phyloP scores from a whole-genome alignment of 2,797 vertebrate species.

The Gymnopithys bicolor region DNA sequence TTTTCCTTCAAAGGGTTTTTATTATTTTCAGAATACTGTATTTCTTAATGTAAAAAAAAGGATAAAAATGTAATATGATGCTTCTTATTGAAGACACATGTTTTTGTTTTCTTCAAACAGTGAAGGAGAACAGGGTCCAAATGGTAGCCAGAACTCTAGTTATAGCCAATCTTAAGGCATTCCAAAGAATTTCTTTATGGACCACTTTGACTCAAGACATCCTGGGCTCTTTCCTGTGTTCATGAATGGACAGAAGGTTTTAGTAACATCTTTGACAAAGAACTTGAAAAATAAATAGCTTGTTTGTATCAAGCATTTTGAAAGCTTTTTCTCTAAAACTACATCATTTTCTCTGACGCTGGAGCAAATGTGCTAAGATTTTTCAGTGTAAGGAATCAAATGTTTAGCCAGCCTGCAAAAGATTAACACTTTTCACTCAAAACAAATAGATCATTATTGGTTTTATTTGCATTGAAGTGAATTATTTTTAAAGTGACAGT shows the following conservation, averaged over 20 bases:
- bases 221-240: slow-evolving; percentile 66
- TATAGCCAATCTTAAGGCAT: slow-evolving; percentile 95
- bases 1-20: neutral
- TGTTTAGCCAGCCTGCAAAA: slow-evolving; percentile 41
- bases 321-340: slow-evolving; percentile 76
- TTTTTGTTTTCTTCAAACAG: slow-evolving; percentile 75
- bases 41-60: neutral
- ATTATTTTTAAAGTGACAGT: slow-evolving; percentile 20
- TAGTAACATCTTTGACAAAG: slow-evolving; percentile 76
- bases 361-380: slow-evolving; percentile 54
- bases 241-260: slow-evolving; percentile 73
- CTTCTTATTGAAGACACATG: slow-evolving; percentile 53
- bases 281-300: slow-evolving; percentile 78
- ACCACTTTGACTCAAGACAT: slow-evolving; percentile 79
- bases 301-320: slow-evolving; percentile 80
- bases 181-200: slow-evolving; percentile 77
- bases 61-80: neutral
- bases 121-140: slow-evolving; percentile 98
- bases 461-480: slow-evolving; percentile 66
- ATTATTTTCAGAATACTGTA: neutral
- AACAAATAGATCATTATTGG: slow-evolving; percentile 1
- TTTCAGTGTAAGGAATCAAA: slow-evolving; percentile 63
- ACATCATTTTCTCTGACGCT: slow-evolving; percentile 58
- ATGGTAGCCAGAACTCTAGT: slow-evolving; percentile 97
- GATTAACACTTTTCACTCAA: slow-evolving; percentile 55